A percentile compares a stretch with the other conserved stretches of the same genome.
Evolutionary conservation across 2,888 invertebrate species (phyloP).

Genomic region (Homarus gammarus): DNA sequence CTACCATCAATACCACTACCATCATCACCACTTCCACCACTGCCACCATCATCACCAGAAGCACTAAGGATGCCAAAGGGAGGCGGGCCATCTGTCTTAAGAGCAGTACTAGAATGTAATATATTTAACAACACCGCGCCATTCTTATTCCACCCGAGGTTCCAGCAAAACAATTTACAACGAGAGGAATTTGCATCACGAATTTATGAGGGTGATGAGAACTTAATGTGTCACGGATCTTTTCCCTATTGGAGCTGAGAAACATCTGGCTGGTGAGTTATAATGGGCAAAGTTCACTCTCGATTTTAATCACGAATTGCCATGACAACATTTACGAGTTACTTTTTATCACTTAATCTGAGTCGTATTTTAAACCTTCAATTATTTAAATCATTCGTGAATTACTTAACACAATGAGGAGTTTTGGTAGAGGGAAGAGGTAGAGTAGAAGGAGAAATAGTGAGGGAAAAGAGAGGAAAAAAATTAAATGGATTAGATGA

Average conservation of each 20-base stretch:
- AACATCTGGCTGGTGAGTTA: background rate
- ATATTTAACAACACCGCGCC: background rate
- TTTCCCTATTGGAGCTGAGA: background rate
- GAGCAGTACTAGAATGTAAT: background rate
- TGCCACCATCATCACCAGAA: too few species aligned
- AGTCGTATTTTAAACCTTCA: too few species aligned
- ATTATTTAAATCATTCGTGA: too few species aligned
- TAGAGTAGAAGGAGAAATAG: too few species aligned
- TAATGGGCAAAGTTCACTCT: background rate
- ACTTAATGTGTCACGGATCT: background rate
- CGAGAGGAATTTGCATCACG: conserved; percentile 27
- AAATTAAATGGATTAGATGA: too few species aligned
- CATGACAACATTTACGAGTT: too few species aligned
- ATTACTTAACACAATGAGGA: too few species aligned
- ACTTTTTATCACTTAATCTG: too few species aligned
- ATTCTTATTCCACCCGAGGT: conserved; percentile 26
- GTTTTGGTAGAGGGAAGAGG: too few species aligned
- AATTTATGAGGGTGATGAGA: conserved; percentile 38
- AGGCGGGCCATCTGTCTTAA: background rate
- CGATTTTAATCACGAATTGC: background rate
- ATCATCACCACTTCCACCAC: too few species aligned
- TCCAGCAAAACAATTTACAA: conserved; percentile 39
- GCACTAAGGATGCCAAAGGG: background rate
- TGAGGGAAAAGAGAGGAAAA: too few species aligned
- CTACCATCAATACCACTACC: too few species aligned